These are phyloP conservation scores for Microctenopoma lineatum DNA, from an alignment of 2,797 vertebrate genomes.

Conservation along the genomic window DNA sequence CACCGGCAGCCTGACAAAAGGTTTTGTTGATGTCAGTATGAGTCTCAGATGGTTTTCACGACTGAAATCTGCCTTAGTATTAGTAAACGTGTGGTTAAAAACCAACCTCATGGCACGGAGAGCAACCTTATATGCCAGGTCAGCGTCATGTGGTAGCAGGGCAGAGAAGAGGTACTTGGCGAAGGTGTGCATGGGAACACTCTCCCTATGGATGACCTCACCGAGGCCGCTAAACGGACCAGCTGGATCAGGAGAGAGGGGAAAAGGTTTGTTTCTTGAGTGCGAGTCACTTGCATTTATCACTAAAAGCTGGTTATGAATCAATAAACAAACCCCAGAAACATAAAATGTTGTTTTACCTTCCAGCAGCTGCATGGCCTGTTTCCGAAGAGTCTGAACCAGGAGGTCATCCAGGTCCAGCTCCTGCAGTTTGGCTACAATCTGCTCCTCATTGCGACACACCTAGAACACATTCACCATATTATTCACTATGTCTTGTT, in stretches of 20 bases:
- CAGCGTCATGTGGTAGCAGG: conserved; percentile 93
- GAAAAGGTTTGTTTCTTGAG: no score
- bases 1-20: conserved; percentile 87
- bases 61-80: neutral
- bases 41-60: neutral
- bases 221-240: conserved; percentile 97
- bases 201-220: conserved; percentile 97
- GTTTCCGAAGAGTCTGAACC: conserved; percentile 93
- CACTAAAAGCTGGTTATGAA: no score
- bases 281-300: no score
- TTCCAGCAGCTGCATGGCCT: conserved; percentile 93
- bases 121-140: conserved; percentile 96
- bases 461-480: conserved; percentile 71
- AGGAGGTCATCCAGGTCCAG: conserved; percentile 92
- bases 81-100: neutral
- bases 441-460: conserved; percentile 97
- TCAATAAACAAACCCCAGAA: no score
- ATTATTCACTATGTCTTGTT: neutral
- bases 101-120: conserved; percentile 96
- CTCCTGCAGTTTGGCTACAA: conserved; percentile 93
- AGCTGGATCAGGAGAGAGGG: conserved; percentile 75
- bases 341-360: conserved; percentile 75
- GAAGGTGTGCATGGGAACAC: conserved; percentile 98
- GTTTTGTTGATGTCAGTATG: neutral
- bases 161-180: conserved; percentile 98